These are phyloP conservation scores for Microchrysa polita DNA, from an alignment of 2,888 invertebrate genomes.

Conservation along the genomic window DNA sequence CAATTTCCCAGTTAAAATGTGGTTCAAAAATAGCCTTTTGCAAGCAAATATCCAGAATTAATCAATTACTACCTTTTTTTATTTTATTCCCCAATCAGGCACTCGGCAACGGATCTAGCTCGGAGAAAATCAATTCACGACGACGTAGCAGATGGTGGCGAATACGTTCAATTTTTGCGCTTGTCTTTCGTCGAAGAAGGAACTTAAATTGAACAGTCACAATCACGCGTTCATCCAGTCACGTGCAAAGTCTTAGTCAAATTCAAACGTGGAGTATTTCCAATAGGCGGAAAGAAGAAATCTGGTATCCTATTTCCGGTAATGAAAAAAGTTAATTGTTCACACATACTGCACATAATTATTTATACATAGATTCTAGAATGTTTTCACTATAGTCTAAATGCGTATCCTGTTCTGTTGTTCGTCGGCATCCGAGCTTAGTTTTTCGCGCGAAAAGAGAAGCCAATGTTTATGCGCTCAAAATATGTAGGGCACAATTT, in stretches of 20 bases:
- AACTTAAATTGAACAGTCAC: slow-evolving; percentile 58
- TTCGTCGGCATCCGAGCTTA: slow-evolving; percentile 5
- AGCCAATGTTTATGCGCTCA: slow-evolving; percentile 30
- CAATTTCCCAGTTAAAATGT: too few species aligned
- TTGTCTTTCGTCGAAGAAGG: slow-evolving; percentile 71
- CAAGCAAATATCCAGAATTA: too few species aligned
- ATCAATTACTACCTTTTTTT: too few species aligned
- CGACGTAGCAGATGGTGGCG: slow-evolving; percentile 85
- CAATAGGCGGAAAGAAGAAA: too few species aligned
- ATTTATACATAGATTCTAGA: slow-evolving; percentile 33
- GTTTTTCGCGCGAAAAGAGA: slow-evolving; percentile 13
- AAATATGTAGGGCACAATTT: slow-evolving; percentile 38
- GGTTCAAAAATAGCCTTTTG: too few species aligned
- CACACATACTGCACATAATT: neutral
- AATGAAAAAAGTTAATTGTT: slow-evolving; percentile 23
- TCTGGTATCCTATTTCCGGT: slow-evolving; percentile 5
- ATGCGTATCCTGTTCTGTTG: slow-evolving; percentile 21
- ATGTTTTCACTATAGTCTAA: slow-evolving; percentile 28
- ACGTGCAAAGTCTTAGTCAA: neutral
- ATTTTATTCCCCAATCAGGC: slow-evolving; percentile 58
- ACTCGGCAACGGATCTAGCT: slow-evolving; percentile 66
- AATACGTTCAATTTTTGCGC: slow-evolving; percentile 82
- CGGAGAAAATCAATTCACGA: slow-evolving; percentile 65
- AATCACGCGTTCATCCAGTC: neutral
- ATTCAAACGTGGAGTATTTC: neutral